These are phyloP conservation scores for Pteruthius melanotis DNA, from an alignment of 2,113 vertebrate species.

Conservation along the genomic window DNA sequence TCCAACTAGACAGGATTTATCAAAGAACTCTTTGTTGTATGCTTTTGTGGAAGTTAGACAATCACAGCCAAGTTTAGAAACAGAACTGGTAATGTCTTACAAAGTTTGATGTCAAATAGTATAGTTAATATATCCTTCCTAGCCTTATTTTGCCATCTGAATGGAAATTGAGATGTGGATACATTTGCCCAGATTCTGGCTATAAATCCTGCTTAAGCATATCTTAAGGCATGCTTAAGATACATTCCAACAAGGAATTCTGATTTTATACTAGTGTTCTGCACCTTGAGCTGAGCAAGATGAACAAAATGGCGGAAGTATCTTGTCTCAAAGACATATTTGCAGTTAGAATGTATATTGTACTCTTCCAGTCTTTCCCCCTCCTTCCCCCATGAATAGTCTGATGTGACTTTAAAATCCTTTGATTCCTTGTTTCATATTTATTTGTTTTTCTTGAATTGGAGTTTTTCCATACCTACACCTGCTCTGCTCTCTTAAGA, in stretches of 20 bases:
- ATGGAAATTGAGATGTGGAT: neutral
- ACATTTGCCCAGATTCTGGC: neutral
- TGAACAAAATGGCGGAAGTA: neutral
- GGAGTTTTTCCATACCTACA: neutral
- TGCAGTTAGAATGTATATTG: neutral
- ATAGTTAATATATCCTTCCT: neutral
- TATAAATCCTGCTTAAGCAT: neutral
- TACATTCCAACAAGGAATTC: neutral
- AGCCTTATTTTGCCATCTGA: neutral
- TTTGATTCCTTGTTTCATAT: neutral
- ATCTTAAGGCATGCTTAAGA: too few relatives aligned
- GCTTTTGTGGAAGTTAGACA: neutral
- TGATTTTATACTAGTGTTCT: neutral
- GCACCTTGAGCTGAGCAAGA: neutral
- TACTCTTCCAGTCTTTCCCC: neutral
- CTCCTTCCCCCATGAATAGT: accelerated
- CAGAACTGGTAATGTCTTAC: neutral
- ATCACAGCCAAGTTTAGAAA: neutral
- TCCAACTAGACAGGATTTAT: neutral
- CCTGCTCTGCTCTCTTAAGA: neutral
- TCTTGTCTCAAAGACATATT: neutral
- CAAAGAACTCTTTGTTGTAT: neutral
- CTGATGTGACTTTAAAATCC: neutral
- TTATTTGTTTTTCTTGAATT: neutral
- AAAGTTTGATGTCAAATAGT: neutral